Evolutionary conservation across 2,888 invertebrate species (phyloP).

Genomic region (Hirtodrosophila alboralis): DNA sequence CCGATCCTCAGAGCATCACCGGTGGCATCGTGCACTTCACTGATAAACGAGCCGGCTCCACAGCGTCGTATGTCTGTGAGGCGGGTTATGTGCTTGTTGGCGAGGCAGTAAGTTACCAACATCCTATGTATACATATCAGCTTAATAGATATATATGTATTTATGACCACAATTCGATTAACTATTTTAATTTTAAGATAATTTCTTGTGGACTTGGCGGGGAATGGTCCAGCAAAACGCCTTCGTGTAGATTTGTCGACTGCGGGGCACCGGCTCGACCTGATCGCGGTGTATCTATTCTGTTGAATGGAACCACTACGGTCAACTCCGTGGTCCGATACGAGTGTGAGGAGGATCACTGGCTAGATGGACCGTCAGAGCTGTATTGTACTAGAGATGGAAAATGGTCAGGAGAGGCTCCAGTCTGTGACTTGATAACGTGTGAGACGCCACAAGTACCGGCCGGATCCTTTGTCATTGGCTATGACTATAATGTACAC

Average conservation of each 20-base stretch:
- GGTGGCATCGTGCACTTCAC: slow-evolving; percentile 90
- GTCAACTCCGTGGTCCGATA: slow-evolving; percentile 92
- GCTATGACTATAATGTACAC: slow-evolving; percentile 94
- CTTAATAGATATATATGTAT: too few species aligned
- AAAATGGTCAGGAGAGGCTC: slow-evolving; percentile 93
- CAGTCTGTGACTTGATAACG: slow-evolving; percentile 93
- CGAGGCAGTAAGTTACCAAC: slow-evolving; percentile 88
- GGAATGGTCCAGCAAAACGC: slow-evolving; percentile 91
- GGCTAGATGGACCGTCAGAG: slow-evolving; percentile 89
- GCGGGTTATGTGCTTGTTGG: slow-evolving; percentile 94
- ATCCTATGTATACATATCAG: too few species aligned
- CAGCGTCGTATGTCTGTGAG: slow-evolving; percentile 92
- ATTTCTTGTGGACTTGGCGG: slow-evolving; percentile 94
- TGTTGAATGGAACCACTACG: slow-evolving; percentile 92
- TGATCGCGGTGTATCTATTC: slow-evolving; percentile 89
- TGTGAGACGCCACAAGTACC: slow-evolving; percentile 95
- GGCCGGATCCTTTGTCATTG: slow-evolving; percentile 93
- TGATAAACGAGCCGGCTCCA: slow-evolving; percentile 91
- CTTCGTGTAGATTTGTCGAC: slow-evolving; percentile 93
- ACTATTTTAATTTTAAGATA: slow-evolving; percentile 85
- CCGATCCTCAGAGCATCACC: slow-evolving; percentile 90
- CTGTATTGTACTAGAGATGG: slow-evolving; percentile 92
- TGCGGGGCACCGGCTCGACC: slow-evolving; percentile 93
- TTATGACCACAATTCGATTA: too few species aligned
- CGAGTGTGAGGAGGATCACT: slow-evolving; percentile 92